Base-by-base conservation (phyloP, 1,140 invertebrate genomes). In the Leptonema lineaticorne region DNA sequence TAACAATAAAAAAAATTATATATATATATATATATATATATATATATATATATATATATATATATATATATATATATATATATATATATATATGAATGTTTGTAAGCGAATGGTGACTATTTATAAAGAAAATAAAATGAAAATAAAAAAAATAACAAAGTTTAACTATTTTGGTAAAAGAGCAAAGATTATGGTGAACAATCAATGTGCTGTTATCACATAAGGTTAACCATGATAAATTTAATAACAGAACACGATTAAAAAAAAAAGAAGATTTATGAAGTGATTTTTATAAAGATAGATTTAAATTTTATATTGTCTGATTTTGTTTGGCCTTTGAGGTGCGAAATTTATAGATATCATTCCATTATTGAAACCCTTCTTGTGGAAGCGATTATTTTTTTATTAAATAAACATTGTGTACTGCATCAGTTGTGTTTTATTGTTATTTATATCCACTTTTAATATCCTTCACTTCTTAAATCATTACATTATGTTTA, bases 341-440 rank as follows among this genome's bases (percentile, higher is more conserved):
- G 72, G 72, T 73, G 66, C 69, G 67, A 73, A 70, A 70, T 71
- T 73, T 73, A 73, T 71, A 71, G 69, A 73, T 71, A 73, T 73
- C 69, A 71, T 73, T 73, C 69, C 69, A 70, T 69, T 71, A 70
- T 70, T 73, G 64, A 69, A 71, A 71, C 69, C 69, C 69, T 73
- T 71, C 69, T 73, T 63, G 67, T 71, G 69, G 68, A 71, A 73
- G 63, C 72, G 67, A 73, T 73, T 73, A 73, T 73, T 73, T 73
- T 73, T 73, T 70, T 73, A 73, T 70, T 73, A 73, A 73, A 73
- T 73, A 73, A 73, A 73, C 63, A 72, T 73, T 73, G 71, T 73
- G 71, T 73, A 73, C 60, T 73, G 71, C 71, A 73, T 45, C 18
- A 9, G 2, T 20, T 29, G 18, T n/a, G 9, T 64, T 64, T 64